Conservation (phyloP, 2,888 invertebrate genomes). For the Zeuzera pyrina region DNA sequence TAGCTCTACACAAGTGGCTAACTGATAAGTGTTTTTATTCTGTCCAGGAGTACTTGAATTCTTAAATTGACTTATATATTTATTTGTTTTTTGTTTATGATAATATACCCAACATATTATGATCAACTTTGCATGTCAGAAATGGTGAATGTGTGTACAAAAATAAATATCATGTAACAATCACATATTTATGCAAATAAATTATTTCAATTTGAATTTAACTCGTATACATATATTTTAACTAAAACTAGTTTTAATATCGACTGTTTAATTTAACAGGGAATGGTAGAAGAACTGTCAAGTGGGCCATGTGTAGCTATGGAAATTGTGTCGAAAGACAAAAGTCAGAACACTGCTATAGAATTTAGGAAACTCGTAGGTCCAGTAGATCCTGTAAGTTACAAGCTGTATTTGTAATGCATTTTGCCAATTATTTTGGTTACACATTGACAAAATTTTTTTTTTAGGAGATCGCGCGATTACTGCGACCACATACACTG, state of each 20-base stretch:
- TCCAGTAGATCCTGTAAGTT: constrained; percentile 89
- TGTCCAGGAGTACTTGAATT: no score
- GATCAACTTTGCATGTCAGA: no score
- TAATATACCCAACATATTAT: no score
- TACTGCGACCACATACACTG: constrained; percentile 86
- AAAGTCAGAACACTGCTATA: constrained; percentile 71
- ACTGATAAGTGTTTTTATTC: no score
- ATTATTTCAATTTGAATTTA: constrained; percentile 4
- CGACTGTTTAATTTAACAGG: constrained; percentile 52
- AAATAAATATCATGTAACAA: no score
- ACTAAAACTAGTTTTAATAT: background rate
- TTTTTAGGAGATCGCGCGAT: constrained; percentile 86
- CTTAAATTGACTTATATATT: no score
- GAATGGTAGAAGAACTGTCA: constrained; percentile 87
- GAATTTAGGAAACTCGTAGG: constrained; percentile 90
- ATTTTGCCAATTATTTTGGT: constrained; percentile 87
- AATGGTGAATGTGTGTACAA: no score
- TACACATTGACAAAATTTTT: constrained; percentile 65
- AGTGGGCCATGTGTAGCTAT: constrained; percentile 90
- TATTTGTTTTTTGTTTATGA: constrained; percentile 1
- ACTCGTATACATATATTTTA: background rate
- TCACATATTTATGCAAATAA: no score
- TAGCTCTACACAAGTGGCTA: no score
- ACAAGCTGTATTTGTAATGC: constrained; percentile 72
- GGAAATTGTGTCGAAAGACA: constrained; percentile 81